Evolutionary conservation across 2,113 vertebrate genomes (phyloP).

Genomic region (Piaya cayana): DNA sequence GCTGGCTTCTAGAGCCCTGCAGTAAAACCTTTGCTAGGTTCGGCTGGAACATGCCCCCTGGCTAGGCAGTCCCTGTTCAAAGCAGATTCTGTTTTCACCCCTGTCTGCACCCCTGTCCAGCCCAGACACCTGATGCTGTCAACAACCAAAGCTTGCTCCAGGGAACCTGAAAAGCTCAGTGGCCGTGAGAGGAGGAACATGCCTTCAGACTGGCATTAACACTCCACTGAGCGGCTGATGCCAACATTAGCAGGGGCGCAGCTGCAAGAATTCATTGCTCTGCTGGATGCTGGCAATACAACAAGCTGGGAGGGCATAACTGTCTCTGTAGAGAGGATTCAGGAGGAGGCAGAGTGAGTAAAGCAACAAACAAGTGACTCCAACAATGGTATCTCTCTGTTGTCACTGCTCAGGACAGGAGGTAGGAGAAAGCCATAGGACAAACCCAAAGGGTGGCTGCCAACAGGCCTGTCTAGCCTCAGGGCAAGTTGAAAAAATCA

Average conservation of each 20-base stretch:
- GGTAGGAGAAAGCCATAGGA: neutral
- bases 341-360: neutral
- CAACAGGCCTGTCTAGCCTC: neutral
- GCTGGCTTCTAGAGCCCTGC: neutral
- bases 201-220: slow-evolving; percentile 44
- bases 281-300: slow-evolving; percentile 47
- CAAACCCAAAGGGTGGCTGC: neutral
- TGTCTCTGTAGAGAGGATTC: neutral
- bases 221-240: neutral
- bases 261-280: slow-evolving; percentile 53
- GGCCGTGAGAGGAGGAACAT: slow-evolving; percentile 27
- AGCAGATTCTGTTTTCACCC: neutral
- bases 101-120: neutral
- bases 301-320: neutral
- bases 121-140: slow-evolving; percentile 19
- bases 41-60: neutral
- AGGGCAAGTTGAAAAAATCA: neutral
- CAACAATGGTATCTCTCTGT: neutral
- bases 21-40: neutral
- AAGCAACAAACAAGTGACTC: neutral
- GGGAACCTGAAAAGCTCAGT: slow-evolving; percentile 39
- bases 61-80: neutral
- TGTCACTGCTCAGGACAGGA: neutral
- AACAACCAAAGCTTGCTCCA: slow-evolving; percentile 26
- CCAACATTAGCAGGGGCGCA: neutral